These are phyloP conservation scores for Halesus radiatus DNA, from an alignment of 1,140 invertebrate genomes.

Conservation along the genomic window DNA sequence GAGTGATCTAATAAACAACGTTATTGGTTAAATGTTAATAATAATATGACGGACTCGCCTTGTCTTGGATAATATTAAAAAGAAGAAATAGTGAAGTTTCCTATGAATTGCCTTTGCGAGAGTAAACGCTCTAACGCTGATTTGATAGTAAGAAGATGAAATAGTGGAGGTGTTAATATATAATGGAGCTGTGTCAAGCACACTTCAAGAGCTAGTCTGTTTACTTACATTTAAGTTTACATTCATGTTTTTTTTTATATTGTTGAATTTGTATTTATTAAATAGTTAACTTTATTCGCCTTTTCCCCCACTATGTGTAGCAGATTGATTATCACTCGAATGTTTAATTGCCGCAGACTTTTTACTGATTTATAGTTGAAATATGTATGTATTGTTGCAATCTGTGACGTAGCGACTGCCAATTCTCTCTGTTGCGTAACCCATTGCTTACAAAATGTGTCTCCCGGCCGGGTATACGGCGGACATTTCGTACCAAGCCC, in stretches of 20 bases:
- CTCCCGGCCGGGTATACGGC: no score
- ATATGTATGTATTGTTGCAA: background rate
- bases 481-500: no score
- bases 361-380: background rate
- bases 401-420: background rate
- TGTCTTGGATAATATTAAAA: background rate
- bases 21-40: background rate
- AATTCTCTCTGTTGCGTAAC: background rate
- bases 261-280: constrained; percentile 36
- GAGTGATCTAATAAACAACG: background rate
- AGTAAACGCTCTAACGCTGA: background rate
- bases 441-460: background rate
- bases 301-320: no score
- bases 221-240: constrained; percentile 14
- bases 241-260: constrained; percentile 16
- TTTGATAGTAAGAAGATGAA: background rate
- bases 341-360: background rate
- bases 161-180: background rate
- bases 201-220: constrained; percentile 24
- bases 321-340: no score
- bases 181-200: background rate
- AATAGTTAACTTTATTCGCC: background rate
- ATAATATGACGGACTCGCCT: background rate
- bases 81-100: background rate
- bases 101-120: background rate